phyloP scores from a whole-genome alignment of 2,888 invertebrate genomes.

The Thumatha senex region DNA sequence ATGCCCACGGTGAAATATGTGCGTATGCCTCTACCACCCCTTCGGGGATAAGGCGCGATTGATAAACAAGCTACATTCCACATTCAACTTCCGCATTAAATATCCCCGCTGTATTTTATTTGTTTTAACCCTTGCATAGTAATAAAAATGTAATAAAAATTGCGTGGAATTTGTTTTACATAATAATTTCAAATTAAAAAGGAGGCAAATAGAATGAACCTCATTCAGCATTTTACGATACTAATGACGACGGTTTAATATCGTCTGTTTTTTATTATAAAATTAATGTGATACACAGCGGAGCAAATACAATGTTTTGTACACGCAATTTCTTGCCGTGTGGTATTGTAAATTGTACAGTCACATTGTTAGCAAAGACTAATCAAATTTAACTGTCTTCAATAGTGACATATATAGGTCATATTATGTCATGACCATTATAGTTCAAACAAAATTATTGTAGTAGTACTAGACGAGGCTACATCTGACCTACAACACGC shows the following conservation, averaged over 20 bases:
- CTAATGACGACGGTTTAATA: conserved; percentile 30
- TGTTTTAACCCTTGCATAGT: conserved; percentile 1
- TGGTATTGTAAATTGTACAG: neutral
- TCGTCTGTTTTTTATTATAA: conserved; percentile 36
- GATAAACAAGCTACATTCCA: no score
- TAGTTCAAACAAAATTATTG: no score
- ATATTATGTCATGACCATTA: no score
- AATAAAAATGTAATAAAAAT: conserved; percentile 4
- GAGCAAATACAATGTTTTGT: conserved; percentile 37
- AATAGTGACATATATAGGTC: neutral
- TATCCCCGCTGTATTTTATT: neutral
- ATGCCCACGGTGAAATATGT: no score
- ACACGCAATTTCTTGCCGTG: conserved; percentile 52
- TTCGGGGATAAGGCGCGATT: no score
- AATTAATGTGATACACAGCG: conserved; percentile 58
- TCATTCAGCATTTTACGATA: conserved; percentile 23
- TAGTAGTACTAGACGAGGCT: no score
- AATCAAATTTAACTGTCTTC: neutral
- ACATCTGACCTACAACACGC: no score
- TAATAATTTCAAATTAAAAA: conserved; percentile 17
- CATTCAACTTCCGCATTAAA: neutral
- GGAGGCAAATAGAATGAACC: conserved; percentile 11
- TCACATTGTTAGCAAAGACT: neutral
- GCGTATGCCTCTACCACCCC: no score
- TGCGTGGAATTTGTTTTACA: neutral